These are phyloP conservation scores for Steinernema khuongi DNA, from an alignment of 1,140 invertebrate species.

Conservation along the genomic window DNA sequence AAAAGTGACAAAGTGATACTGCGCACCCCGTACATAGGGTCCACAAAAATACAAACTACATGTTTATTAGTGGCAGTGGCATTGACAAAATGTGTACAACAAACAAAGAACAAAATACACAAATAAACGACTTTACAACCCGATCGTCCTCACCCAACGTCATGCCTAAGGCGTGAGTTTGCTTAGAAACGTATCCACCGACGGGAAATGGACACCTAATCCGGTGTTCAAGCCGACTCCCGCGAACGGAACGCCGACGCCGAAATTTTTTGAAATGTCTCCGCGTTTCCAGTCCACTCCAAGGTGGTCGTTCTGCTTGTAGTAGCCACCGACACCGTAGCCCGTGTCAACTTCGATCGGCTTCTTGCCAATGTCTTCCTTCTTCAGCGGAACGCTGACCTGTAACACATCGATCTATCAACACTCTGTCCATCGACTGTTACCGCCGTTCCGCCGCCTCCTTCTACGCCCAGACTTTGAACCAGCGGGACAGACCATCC, in stretches of 20 bases:
- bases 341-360: slow-evolving; percentile 38
- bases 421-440: not conserved
- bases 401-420: slow-evolving; percentile 16
- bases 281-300: slow-evolving; percentile 32
- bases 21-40: too few species aligned
- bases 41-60: too few species aligned
- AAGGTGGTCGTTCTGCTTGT: slow-evolving; percentile 35
- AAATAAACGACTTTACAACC: not conserved
- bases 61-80: too few species aligned
- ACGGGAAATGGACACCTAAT: not conserved
- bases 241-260: slow-evolving; percentile 33
- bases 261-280: slow-evolving; percentile 31
- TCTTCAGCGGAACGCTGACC: slow-evolving; percentile 35
- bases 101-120: too few species aligned
- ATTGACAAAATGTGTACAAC: too few species aligned
- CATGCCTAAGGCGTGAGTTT: not conserved
- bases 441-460: slow-evolving; percentile 20
- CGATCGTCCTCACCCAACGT: not conserved
- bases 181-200: not conserved
- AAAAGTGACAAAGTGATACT: too few species aligned
- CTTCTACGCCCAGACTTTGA: slow-evolving; percentile 37
- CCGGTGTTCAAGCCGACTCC: slow-evolving; percentile 33
- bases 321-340: slow-evolving; percentile 37
- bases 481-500: slow-evolving; percentile 41
- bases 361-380: slow-evolving; percentile 34